phyloP scores from a whole-genome alignment of 92 coral and sea anemone species.

The Siderastrea siderea region DNA sequence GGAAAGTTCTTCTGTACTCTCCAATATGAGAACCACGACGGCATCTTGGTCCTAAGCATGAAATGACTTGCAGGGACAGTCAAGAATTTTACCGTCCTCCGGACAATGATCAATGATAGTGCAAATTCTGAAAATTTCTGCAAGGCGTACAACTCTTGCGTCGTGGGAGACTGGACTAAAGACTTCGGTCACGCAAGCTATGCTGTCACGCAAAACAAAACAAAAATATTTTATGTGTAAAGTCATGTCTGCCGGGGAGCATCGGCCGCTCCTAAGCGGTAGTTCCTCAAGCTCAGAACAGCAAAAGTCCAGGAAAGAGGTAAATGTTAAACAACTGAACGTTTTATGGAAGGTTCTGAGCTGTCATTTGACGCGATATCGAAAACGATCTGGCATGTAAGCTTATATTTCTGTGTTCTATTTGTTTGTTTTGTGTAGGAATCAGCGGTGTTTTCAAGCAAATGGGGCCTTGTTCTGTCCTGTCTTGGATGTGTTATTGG shows the following conservation, averaged over 20 bases:
- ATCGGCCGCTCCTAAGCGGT: neutral
- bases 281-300: neutral
- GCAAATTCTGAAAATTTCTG: neutral
- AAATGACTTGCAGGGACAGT: neutral
- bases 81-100: neutral
- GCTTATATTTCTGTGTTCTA: neutral
- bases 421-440: neutral
- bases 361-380: neutral
- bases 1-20: constrained; percentile 64
- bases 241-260: constrained; percentile 13
- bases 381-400: too few species aligned
- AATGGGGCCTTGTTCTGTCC: constrained; percentile 80
- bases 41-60: constrained; percentile 50
- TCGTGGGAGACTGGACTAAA: constrained; percentile 4
- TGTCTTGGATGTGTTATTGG: constrained; percentile 92
- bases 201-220: neutral
- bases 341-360: neutral
- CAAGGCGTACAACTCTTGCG: neutral
- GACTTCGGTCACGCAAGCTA: neutral
- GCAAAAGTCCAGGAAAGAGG: neutral
- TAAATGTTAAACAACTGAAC: neutral
- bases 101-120: too few species aligned
- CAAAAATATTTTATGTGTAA: neutral
- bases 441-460: constrained; percentile 58
- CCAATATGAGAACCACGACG: constrained; percentile 76